Base-by-base conservation (phyloP, 1,140 invertebrate genomes). In the Pogonomyrmex californicus region DNA sequence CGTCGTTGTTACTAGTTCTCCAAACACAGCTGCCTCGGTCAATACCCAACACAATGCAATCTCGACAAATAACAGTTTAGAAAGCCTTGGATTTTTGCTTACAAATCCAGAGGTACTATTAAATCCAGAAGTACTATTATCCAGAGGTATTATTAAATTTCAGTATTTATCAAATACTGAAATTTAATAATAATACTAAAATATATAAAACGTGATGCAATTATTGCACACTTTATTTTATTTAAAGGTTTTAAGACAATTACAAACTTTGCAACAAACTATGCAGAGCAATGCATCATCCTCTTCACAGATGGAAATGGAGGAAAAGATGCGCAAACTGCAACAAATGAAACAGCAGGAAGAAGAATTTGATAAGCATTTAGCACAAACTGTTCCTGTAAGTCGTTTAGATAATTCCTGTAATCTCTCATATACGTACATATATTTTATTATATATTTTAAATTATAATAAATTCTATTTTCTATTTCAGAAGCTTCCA, bases 341-440 rank as follows among this genome's bases (percentile, higher is more conserved):
- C 97, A 97, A 79, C 97, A 97, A 93, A 96, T 97, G 96, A 97
- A 97, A 85, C 96, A 97, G 89, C 97, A 97, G 86, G 97, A 98
- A 90, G 97, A 97, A 68, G 97, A 98, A 91, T 97, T 98, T 94
- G 97, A 98, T 92, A 97, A 97, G 92, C 97, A 98, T 94, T 95
- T 97, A 63, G 97, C 97, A 86, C 96, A 97, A 94, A 97, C 97
- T 70, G 96, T 97, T 85, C 96, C 96, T 86, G 96, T 97, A 93
- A 96, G 95, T 95, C 79, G 49, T 88, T 66, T n/a, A n/a, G 56
- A 54, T 58, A 17, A 78, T 49, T 14, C 30, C 62, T 1, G 23
- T 23, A 23, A 23, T 23, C 23, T 23, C 23, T 23, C 23, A 23
- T 23, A 23, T 23, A 23, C 23, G 23, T 23, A 23, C 23, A 17